Evolutionary conservation across 2,888 invertebrate species (phyloP), one percentile per base, ranked within the genome.

Genomic region (Pandemis corylana): DNA sequence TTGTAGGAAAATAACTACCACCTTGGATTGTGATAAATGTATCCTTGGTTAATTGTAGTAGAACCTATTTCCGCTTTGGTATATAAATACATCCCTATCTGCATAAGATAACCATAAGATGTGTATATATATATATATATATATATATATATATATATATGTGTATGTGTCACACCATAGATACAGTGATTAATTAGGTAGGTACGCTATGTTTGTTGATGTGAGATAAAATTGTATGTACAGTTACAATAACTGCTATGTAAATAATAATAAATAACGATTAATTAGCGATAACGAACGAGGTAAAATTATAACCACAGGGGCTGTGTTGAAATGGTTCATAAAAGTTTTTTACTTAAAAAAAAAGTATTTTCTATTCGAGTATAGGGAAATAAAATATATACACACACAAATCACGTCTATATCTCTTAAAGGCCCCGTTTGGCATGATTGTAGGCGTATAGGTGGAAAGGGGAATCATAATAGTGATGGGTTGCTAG

Each of bases 161-260:
- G 10, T 59, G 28, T 59, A 59, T 28, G 28, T 59, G 10, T 12
- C 59, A 28, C 28, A 64, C 42, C 64, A 5, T 44, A 64, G 15
- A n/a, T 63, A 44, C 44, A 42, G 41, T 68, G 41, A 68, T 59
- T 68, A 49, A 49, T 64, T 59, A 53, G 15, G 13, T 59, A 53
- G 15, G 13, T 51, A 56, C 9, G 20, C 56, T 15, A 9, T 56
- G 56, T 56, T 56, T n/a, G 49, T 15, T 44, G 15, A 56, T 7
- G 51, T 53, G 15, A 56, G 72, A 68, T 72, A 72, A 53, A 68
- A 68, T 10, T 10, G 36, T 71, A 49, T 49, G 61, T 59, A 41
- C 66, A 66, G 61, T 66, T 72, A 61, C 51, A 44, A n/a, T 13
- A 62, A n/a, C 13, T 10, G 12, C 49, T 44, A 44, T 5, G 49